Conservation (phyloP, 1,140 invertebrate species). For the Latrodectus geometricus region DNA sequence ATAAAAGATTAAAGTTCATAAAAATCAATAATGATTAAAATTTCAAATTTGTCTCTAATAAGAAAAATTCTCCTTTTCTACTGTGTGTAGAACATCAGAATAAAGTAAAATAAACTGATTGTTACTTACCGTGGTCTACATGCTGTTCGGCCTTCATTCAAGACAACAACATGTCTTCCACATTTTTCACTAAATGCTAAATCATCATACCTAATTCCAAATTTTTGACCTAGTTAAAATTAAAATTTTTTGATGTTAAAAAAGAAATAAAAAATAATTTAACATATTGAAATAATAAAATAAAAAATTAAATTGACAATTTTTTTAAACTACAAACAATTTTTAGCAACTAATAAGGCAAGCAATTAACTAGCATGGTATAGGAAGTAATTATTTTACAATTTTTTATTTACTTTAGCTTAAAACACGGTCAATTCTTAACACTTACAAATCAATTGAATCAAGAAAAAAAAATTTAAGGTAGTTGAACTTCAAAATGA, state of each 20-base stretch:
- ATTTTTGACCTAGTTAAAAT: constrained; percentile 19
- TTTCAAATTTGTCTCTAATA: no score
- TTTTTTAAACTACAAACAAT: background rate
- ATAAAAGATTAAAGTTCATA: no score
- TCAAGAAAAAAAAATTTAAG: no score
- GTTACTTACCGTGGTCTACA: constrained; percentile 85
- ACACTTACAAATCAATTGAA: no score
- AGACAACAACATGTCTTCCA: constrained; percentile 90
- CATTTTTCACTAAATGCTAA: constrained; percentile 90
- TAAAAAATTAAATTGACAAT: background rate
- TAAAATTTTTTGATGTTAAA: background rate
- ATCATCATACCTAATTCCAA: constrained; percentile 64
- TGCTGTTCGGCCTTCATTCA: constrained; percentile 88
- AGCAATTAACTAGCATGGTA: background rate
- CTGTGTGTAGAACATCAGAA: no score
- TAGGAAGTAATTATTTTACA: no score
- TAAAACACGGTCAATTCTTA: no score
- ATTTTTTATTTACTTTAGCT: no score
- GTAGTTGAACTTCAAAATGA: no score
- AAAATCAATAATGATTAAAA: no score
- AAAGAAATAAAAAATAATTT: background rate
- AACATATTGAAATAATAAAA: background rate
- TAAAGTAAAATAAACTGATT: no score
- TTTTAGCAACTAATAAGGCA: background rate
- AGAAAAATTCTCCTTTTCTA: no score